Evolutionary conservation across 2,113 vertebrate species (phyloP).

Genomic region (Numida meleagris): DNA sequence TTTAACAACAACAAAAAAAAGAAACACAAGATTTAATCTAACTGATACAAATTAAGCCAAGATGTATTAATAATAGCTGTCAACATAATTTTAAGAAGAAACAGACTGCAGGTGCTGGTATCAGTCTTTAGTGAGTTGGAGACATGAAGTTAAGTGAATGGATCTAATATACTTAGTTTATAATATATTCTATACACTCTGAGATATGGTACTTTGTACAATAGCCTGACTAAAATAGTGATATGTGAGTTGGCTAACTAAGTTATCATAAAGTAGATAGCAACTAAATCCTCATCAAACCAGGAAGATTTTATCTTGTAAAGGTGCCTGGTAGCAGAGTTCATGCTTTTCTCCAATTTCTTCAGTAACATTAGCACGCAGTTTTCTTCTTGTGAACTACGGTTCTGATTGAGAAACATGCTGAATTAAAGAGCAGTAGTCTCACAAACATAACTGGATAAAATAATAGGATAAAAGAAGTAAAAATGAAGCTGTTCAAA

Average conservation of each 20-base stretch:
- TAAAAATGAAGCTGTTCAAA: not conserved
- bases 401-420: not conserved
- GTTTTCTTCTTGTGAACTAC: not conserved
- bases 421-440: not conserved
- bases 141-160: not conserved
- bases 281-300: not conserved
- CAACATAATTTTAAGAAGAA: not conserved
- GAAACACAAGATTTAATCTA: not conserved
- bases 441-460: not conserved
- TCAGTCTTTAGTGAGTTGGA: not conserved
- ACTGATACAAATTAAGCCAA: conserved; percentile 9
- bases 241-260: not conserved
- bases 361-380: not conserved
- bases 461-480: not conserved
- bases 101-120: not conserved
- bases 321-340: not conserved
- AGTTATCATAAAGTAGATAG: not conserved
- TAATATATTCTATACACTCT: not conserved
- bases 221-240: not conserved
- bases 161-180: not conserved
- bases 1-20: not conserved
- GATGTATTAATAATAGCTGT: not conserved
- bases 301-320: not conserved
- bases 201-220: not conserved
- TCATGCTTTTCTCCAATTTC: not conserved